These are phyloP conservation scores for Trissonchulus latispiculum DNA, from an alignment of 2,888 invertebrate species.

Conservation along the genomic window DNA sequence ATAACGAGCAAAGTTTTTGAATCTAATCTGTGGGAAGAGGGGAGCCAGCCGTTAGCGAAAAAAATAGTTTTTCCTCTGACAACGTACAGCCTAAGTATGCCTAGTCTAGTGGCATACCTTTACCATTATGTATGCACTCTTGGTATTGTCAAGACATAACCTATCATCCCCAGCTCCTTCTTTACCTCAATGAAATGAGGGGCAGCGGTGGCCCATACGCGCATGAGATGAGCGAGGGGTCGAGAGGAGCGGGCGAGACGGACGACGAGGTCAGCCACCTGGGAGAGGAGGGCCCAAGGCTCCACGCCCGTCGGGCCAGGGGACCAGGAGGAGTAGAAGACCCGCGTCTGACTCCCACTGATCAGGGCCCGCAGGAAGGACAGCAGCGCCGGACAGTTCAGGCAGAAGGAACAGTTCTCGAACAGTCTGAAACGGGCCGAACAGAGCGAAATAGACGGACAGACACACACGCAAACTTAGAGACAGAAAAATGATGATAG, in stretches of 20 bases:
- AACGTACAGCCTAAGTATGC: too few relatives aligned
- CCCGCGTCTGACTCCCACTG: conserved; percentile 70
- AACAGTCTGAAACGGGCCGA: too few relatives aligned
- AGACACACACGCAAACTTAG: too few relatives aligned
- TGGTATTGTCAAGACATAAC: conserved; percentile 17
- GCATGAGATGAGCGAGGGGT: conserved; percentile 79
- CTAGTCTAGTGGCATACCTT: too few relatives aligned
- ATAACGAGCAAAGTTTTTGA: too few relatives aligned
- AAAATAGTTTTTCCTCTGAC: too few relatives aligned
- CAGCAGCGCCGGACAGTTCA: conserved; percentile 71
- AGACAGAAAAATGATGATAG: too few relatives aligned
- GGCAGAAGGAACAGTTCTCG: conserved; percentile 71
- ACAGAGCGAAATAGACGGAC: too few relatives aligned
- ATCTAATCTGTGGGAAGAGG: too few relatives aligned
- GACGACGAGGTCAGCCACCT: conserved; percentile 76
- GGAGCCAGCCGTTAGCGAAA: too few relatives aligned
- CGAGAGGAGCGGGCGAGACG: conserved; percentile 73
- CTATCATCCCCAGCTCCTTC: not conserved
- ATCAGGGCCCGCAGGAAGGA: conserved; percentile 72
- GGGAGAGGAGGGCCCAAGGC: conserved; percentile 56
- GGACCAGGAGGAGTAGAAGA: conserved; percentile 45
- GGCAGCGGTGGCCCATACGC: conserved; percentile 78
- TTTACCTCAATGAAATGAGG: conserved; percentile 74
- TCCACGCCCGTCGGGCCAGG: not conserved
- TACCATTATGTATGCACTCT: not conserved